phyloP scores from a whole-genome alignment of 92 coral and sea anemone genomes.

The Porites rus region DNA sequence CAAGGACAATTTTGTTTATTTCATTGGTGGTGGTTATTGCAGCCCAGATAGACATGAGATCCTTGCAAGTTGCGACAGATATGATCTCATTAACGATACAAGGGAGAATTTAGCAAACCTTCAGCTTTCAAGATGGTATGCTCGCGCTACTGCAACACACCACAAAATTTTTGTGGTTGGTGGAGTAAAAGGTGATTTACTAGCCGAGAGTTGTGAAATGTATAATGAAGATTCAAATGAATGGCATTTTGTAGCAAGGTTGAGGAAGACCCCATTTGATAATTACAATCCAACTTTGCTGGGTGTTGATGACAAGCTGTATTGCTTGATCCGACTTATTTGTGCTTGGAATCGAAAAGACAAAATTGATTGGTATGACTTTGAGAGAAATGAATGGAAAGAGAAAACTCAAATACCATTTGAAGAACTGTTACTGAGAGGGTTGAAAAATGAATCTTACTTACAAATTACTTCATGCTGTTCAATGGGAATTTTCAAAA shows the following conservation, averaged over 20 bases:
- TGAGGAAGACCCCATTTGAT: neutral
- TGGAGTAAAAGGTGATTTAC: neutral
- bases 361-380: neutral
- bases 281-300: neutral
- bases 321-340: neutral
- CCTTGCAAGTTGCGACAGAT: neutral
- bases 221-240: neutral
- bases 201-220: neutral
- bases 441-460: neutral
- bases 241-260: neutral
- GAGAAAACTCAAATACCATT: neutral
- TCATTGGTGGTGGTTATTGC: neutral
- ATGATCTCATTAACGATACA: neutral
- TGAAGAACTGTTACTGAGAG: neutral
- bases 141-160: neutral
- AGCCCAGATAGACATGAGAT: neutral
- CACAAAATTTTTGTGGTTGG: neutral
- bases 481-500: neutral
- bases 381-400: neutral
- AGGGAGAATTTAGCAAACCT: conserved; percentile 6
- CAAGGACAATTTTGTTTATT: conserved; percentile 1
- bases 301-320: neutral
- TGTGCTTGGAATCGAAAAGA: neutral
- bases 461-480: neutral
- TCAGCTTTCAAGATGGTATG: neutral